A percentile compares a stretch with the other conserved stretches of the same genome.
phyloP scores from a whole-genome alignment of 2,888 invertebrate genomes.

The Eustalomyia histrio region DNA sequence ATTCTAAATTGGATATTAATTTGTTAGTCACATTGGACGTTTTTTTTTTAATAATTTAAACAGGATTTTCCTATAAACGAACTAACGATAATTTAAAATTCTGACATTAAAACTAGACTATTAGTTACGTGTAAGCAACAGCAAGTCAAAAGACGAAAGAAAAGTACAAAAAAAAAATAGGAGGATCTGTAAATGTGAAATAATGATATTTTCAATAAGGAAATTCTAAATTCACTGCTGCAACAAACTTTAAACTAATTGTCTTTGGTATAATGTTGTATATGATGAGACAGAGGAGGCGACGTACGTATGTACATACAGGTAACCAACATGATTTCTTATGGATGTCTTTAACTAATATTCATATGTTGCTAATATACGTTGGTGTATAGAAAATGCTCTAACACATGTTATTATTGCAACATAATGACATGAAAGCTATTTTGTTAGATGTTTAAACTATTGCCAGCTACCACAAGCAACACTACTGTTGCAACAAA shows the following conservation, averaged over 20 bases:
- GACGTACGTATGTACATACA: too few species aligned
- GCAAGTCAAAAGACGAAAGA: background rate
- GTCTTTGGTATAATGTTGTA: slow-evolving; percentile 40
- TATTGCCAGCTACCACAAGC: slow-evolving; percentile 13
- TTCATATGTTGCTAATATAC: slow-evolving; percentile 10
- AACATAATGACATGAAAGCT: slow-evolving; percentile 58
- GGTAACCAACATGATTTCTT: slow-evolving; percentile 33
- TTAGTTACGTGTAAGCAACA: slow-evolving; percentile 30
- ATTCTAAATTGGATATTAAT: background rate
- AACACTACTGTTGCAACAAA: slow-evolving; percentile 13
- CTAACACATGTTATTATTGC: slow-evolving; percentile 52
- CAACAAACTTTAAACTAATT: slow-evolving; percentile 48
- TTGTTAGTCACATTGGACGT: background rate
- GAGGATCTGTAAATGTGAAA: slow-evolving; percentile 55
- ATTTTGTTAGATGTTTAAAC: slow-evolving; percentile 48
- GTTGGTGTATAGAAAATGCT: slow-evolving; percentile 20
- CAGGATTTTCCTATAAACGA: slow-evolving; percentile 33
- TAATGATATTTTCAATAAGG: slow-evolving; percentile 49
- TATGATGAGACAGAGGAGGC: slow-evolving; percentile 27
- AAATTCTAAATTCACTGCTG: slow-evolving; percentile 21
- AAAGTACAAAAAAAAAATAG: slow-evolving; percentile 9
- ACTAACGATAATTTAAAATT: slow-evolving; percentile 42
- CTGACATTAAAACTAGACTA: slow-evolving; percentile 32
- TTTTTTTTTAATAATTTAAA: slow-evolving; percentile 39
- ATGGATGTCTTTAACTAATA: slow-evolving; percentile 20